Base-by-base conservation (phyloP, 1,140 invertebrate genomes). In the Leguminivora glycinivorella region DNA sequence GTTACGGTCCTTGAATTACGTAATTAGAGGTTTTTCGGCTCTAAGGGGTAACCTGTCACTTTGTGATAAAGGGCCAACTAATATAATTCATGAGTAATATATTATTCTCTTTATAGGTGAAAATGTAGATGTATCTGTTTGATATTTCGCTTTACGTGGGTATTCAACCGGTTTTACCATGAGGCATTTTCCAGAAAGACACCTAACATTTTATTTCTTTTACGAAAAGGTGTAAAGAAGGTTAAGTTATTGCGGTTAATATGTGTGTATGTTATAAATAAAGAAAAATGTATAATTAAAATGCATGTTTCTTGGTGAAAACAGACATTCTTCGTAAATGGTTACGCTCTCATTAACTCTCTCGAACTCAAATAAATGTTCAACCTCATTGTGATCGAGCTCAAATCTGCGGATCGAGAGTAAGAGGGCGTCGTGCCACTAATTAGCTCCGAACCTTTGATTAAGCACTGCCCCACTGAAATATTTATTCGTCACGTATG, bases 1-100 rank as follows among this genome's bases (percentile, higher is more conserved):
- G 87, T 87, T 85, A 90, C 86, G 85, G 87, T 82, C 75, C 81
- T 85, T 84, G 86, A 84, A 89, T 88, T 88, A 89, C 86, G 80
- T 88, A 90, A 90, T 90, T 88, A 88, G 85, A 78, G 78, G 84
- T 81, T 84, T 85, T 85, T 88, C 83, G 79, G 78, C 68, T 79
- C 80, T 79, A 74, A 70, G 78, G 76, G 76, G 75, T 76, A 78
- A 82, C 78, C 79, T 83, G 79, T 82, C 76, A 78, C 78, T 78
- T 80, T 77, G 73, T 75, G 84, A 85, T 85, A 82, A 80, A 80
- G 71, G 77, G 75, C 76, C 56, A 12, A 56, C 52, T 56, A 17
- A n/a, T n/a, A 43, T 17, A 43, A n/a, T 52, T 74, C 72, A 67
- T 25, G 76, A 78, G 81, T 80, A 78, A 81, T 77, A 76, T 77